phyloP scores from a whole-genome alignment of 2,888 invertebrate species.

The Leucophenga montana region DNA sequence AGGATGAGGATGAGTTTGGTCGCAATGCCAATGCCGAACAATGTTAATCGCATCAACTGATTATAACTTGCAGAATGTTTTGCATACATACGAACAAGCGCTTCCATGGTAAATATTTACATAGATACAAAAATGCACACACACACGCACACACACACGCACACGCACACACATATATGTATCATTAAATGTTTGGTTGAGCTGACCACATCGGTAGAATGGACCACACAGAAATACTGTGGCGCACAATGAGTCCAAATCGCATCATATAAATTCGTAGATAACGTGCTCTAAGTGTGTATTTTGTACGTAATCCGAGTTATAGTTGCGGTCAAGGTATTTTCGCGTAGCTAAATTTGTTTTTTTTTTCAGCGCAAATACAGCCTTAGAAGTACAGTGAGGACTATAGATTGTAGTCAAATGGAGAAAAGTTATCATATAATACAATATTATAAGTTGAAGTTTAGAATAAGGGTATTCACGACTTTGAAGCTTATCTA shows the following conservation, averaged over 20 bases:
- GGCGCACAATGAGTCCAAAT: background rate
- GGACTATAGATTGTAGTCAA: too few relatives aligned
- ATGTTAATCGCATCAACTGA: constrained; percentile 26
- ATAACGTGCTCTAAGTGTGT: too few relatives aligned
- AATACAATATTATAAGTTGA: too few relatives aligned
- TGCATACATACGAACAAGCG: background rate
- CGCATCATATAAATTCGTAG: background rate
- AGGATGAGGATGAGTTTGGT: background rate
- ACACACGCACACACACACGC: background rate
- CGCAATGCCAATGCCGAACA: background rate
- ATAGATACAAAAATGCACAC: background rate
- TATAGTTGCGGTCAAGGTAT: constrained; percentile 1
- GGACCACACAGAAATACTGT: background rate
- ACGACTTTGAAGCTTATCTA: too few relatives aligned
- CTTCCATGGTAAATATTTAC: too few relatives aligned
- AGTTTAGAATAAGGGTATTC: too few relatives aligned
- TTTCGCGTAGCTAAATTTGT: background rate
- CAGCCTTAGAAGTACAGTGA: background rate
- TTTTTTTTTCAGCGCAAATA: too few relatives aligned
- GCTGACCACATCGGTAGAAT: background rate
- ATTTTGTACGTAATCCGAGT: background rate
- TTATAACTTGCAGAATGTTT: constrained; percentile 19
- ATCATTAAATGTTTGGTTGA: background rate
- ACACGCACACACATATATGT: background rate
- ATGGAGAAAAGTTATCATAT: too few relatives aligned